Evolutionary conservation across 2,888 invertebrate genomes (phyloP), one percentile per base, ranked within the genome.

Genomic region (Stramonita haemastoma): DNA sequence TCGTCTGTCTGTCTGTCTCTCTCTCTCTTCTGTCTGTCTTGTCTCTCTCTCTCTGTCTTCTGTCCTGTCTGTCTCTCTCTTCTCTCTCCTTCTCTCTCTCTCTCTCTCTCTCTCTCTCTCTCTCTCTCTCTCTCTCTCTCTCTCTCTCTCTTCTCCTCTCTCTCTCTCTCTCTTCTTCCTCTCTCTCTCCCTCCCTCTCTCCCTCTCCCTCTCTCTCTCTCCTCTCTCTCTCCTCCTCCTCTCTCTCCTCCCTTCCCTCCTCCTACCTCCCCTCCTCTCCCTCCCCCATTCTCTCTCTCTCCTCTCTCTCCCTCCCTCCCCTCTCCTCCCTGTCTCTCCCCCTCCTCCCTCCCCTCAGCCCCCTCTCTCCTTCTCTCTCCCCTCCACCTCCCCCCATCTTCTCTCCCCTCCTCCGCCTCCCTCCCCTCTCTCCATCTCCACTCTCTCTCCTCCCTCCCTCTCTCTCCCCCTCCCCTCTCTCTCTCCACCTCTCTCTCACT

Each of bases 131-230:
- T 77, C 66, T 17, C 19, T 29, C n/a, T 5, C n/a, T 8, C n/a
- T 77, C 66, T 17, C 19, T 29, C n/a, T 5, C n/a, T 8, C n/a
- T 77, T 34, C 22, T 26, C 34, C 36, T 66, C 32, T 32, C 36
- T 56, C 17, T 17, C 13, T 11, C 60, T 77, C 77, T 73, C 36
- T n/a, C n/a, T n/a, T n/a, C n/a, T n/a, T n/a, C n/a, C n/a, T n/a
- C n/a, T n/a, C n/a, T 87, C 87, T 77, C 22, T 87, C 73, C 73
- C 15, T 87, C 34, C 57, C 26, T 11, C 77, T 70, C 2, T 87
- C 73, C 22, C 36, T 73, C 36, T 6, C 26, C 22, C 36, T 70
- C 34, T 73, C 46, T 70, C 77, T 70, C 13, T 57, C 8, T 29
- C 8, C 79, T n/a, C n/a, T 79, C 19, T 81, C 83, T 46, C 79